Percentiles rank a stretch among this genome's conserved stretches.
These are phyloP conservation scores for Nineta flava DNA, from an alignment of 2,888 invertebrate species.

Conservation along the genomic window DNA sequence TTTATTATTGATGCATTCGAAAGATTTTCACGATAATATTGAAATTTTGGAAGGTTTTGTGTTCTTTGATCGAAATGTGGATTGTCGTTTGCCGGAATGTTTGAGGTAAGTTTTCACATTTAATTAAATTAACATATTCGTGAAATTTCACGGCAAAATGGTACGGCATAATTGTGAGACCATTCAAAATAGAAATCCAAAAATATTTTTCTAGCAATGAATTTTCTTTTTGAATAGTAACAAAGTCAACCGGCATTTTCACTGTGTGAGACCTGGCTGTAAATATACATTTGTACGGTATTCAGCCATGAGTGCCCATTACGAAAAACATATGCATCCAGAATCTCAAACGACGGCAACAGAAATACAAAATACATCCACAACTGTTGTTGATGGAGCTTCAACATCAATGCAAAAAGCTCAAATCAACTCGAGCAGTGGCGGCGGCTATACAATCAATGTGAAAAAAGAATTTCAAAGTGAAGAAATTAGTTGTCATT, in stretches of 20 bases:
- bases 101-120: constrained; percentile 22
- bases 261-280: constrained; percentile 53
- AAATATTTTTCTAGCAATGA: too few relatives aligned
- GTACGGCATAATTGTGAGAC: neutral
- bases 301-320: constrained; percentile 57
- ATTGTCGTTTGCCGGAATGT: constrained; percentile 50
- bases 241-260: constrained; percentile 56
- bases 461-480: constrained; percentile 18
- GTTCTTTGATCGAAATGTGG: constrained; percentile 59
- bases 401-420: neutral
- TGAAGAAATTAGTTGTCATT: constrained; percentile 13
- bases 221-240: constrained; percentile 31
- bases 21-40: constrained; percentile 70
- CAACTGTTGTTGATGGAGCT: neutral
- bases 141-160: too few relatives aligned
- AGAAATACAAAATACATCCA: too few relatives aligned
- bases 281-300: constrained; percentile 58
- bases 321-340: constrained; percentile 41
- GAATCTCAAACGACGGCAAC: constrained; percentile 5
- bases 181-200: too few relatives aligned
- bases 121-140: too few relatives aligned
- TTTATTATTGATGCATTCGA: constrained; percentile 64
- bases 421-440: constrained; percentile 13
- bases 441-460: constrained; percentile 12
- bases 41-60: constrained; percentile 75